These are phyloP conservation scores for Habropoda laboriosa DNA, from an alignment of 1,140 invertebrate genomes.

Conservation along the genomic window DNA sequence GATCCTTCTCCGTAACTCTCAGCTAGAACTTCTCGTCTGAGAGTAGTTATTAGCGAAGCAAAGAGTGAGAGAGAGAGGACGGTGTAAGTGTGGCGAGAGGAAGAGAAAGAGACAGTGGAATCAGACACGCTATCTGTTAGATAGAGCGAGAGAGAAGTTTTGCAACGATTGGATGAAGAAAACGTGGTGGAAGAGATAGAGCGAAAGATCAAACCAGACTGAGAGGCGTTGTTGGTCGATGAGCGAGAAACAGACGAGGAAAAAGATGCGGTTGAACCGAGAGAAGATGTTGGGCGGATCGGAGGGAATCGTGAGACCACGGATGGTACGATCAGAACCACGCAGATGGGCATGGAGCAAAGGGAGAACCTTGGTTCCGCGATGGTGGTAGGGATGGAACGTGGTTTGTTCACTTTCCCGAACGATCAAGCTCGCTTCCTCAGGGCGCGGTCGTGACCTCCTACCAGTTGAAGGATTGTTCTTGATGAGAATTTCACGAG, in stretches of 20 bases:
- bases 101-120: background rate
- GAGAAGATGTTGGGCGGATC: constrained; percentile 56
- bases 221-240: constrained; percentile 25
- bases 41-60: constrained; percentile 12
- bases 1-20: constrained; percentile 23
- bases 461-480: constrained; percentile 61
- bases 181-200: constrained; percentile 11
- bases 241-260: constrained; percentile 29
- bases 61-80: background rate
- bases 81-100: background rate
- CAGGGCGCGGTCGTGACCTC: constrained; percentile 80
- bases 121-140: background rate
- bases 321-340: constrained; percentile 49
- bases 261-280: constrained; percentile 43
- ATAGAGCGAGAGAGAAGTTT: constrained; percentile 19
- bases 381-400: constrained; percentile 80
- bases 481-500: constrained; percentile 53
- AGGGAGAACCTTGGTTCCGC: constrained; percentile 70
- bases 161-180: constrained; percentile 18
- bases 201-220: constrained; percentile 30
- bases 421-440: constrained; percentile 74
- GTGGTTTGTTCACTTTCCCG: constrained; percentile 81
- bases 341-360: constrained; percentile 63
- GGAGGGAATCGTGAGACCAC: constrained; percentile 65
- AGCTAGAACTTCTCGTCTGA: background rate